A percentile compares a stretch with the other conserved stretches of the same genome.
Conservation (phyloP, 2,113 vertebrate species). For the Phalacrocorax brasilianus region DNA sequence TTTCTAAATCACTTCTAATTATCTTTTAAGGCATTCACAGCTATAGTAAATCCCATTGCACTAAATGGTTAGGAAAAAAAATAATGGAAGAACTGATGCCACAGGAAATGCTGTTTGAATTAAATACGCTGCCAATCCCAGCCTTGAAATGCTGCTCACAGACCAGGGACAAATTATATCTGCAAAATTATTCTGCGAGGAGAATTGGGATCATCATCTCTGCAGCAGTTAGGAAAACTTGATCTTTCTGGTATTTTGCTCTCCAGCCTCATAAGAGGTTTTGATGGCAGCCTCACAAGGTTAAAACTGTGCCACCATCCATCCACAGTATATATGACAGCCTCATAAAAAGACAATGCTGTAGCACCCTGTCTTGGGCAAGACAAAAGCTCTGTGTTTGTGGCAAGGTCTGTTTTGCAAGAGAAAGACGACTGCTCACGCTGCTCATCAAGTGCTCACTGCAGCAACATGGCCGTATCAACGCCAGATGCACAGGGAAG, state of each 20-base stretch:
- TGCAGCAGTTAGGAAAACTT: background rate
- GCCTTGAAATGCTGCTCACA: background rate
- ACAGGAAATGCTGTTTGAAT: background rate
- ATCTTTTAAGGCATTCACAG: background rate
- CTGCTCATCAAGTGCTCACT: background rate
- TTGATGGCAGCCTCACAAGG: background rate
- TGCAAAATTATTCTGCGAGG: background rate
- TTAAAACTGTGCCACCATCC: background rate
- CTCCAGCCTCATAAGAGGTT: background rate
- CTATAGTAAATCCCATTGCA: background rate
- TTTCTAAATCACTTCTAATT: constrained; percentile 23
- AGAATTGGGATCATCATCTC: background rate
- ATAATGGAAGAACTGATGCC: background rate
- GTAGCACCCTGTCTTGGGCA: background rate
- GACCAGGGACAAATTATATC: background rate
- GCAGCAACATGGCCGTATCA: background rate
- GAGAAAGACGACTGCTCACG: background rate
- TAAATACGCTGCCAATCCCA: background rate
- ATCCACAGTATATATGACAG: accelerated
- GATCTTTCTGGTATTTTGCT: background rate
- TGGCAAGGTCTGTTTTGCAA: background rate
- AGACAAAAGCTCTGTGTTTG: background rate
- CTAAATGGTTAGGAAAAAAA: background rate
- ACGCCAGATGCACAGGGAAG: too few species aligned
- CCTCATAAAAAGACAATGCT: background rate